These are phyloP conservation scores for Ctenodactylus gundi DNA, from an alignment of 2,113 vertebrate species.

Conservation along the genomic window DNA sequence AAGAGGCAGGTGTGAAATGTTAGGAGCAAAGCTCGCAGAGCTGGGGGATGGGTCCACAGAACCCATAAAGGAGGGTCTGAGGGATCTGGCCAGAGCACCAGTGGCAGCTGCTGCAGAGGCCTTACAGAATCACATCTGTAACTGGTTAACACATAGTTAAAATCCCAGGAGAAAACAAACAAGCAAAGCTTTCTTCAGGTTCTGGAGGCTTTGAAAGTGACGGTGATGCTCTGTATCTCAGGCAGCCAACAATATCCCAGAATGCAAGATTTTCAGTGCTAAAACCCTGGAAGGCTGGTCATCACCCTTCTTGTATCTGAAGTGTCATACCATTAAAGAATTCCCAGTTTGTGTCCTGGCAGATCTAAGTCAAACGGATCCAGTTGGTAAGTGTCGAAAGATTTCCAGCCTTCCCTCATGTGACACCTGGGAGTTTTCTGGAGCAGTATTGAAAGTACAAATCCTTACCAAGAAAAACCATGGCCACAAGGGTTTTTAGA, in stretches of 20 bases:
- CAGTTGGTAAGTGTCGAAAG: not conserved
- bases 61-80: not conserved
- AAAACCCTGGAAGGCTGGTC: not conserved
- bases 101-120: not conserved
- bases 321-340: not conserved
- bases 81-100: not conserved
- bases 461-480: not conserved
- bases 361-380: not conserved
- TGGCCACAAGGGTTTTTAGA: not conserved
- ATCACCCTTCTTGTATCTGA: not conserved
- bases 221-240: not conserved
- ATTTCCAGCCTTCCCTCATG: not conserved
- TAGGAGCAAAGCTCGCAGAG: constrained; percentile 9
- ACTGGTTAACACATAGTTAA: not conserved
- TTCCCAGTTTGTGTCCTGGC: not conserved
- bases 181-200: not conserved
- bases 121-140: constrained; percentile 26
- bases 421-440: not conserved
- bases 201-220: not conserved
- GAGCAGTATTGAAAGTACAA: not conserved
- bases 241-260: not conserved
- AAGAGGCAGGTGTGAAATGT: constrained; percentile 24
- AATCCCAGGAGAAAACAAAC: constrained; percentile 12
- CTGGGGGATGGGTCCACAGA: not conserved
- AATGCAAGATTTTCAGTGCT: not conserved